phyloP scores from a whole-genome alignment of 2,113 vertebrate genomes.

The Propithecus coquereli region DNA sequence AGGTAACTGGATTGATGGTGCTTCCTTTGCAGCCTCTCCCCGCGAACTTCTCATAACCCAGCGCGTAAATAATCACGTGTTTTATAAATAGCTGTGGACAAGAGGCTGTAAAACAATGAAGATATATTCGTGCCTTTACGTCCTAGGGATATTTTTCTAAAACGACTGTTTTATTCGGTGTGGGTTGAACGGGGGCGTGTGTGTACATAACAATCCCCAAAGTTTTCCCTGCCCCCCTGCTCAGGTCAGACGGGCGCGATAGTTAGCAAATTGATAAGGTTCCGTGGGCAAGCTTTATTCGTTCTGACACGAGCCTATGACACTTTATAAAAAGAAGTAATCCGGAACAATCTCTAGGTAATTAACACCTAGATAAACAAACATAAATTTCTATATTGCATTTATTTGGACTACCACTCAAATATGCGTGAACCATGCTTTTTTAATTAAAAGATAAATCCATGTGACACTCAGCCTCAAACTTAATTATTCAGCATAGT shows the following conservation, averaged over 20 bases:
- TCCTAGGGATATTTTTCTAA: constrained; percentile 78
- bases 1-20: constrained; percentile 77
- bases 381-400: constrained; percentile 99
- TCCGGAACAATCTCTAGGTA: constrained; percentile 99
- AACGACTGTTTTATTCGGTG: constrained; percentile 80
- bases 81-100: constrained; percentile 83
- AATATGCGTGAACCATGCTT: constrained; percentile 99
- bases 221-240: constrained; percentile 66
- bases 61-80: constrained; percentile 79
- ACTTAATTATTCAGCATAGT: constrained; percentile 99
- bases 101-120: constrained; percentile 81
- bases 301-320: constrained; percentile 90
- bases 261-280: constrained; percentile 89
- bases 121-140: constrained; percentile 83
- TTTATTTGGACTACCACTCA: constrained; percentile 99
- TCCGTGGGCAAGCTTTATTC: constrained; percentile 95
- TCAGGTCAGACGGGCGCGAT: constrained; percentile 81
- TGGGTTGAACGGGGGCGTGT: constrained; percentile 59
- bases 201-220: constrained; percentile 73
- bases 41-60: constrained; percentile 66
- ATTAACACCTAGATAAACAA: constrained; percentile 99
- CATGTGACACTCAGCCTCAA: constrained; percentile 99
- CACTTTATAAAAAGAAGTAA: constrained; percentile 94
- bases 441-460: constrained; percentile 99
- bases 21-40: constrained; percentile 61